Evolutionary conservation across 1,140 invertebrate genomes (phyloP), one percentile per base, ranked within the genome.

Genomic region (Eufriesea mexicana): DNA sequence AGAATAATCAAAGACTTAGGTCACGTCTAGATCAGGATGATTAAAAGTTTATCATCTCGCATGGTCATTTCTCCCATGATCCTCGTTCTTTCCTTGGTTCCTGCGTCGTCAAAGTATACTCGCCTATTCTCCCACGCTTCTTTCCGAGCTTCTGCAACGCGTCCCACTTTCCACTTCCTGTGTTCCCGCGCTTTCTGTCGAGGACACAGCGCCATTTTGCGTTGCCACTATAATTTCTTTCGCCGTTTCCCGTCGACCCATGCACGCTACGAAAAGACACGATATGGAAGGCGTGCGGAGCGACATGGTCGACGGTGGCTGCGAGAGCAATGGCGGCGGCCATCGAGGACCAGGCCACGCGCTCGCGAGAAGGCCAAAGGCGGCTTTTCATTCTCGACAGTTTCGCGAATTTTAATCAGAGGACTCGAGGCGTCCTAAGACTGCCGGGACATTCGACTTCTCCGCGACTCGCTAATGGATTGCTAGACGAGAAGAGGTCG

Each of bases 321-420:
- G 23, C 51, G 67, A 70, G 5, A 64, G 51, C 35, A 59, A 76
- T n/a, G 61, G 61, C 47, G 35, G 23, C 16, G 35, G 28, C 14
- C 62, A 64, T 64, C 62, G 64, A 5, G 51, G 51, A 54, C 18
- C 51, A 54, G 16, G 18, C 18, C 51, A 54, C 51, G 18, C 18
- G 51, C 23, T n/a, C 42, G 49, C 14, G 25, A 16, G 71, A 28
- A 10, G 12, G 14, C 61, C 72, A 67, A 75, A 81, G 59, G 10
- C 47, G 23, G 42, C 51, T 62, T 81, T 67, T 75, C 72, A 75
- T 75, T 75, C 61, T 35, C 51, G 61, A 8, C 72, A 49, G 79
- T 81, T 75, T 81, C 79, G 83, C 70, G 86, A 91, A 92, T 91
- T 92, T 92, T 92, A 92, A 92, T 92, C 91, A 90, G 88, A 75